Evolutionary conservation across 2,888 invertebrate genomes (phyloP), one percentile per base, ranked within the genome.

Genomic region (Patella ulyssiponensis): DNA sequence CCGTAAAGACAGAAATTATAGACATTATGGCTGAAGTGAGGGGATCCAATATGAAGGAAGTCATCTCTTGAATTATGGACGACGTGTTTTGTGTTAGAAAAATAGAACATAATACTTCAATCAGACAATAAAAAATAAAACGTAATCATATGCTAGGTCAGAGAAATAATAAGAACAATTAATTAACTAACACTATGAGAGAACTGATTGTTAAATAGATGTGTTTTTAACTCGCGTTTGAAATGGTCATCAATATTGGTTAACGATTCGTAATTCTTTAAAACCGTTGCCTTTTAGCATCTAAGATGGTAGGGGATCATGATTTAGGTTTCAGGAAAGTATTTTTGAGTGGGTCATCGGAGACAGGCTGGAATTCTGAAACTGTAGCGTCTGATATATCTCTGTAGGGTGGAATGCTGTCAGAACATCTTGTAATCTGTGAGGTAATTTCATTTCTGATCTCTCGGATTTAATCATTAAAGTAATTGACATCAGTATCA

Each of bases 271-370:
- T 4, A 17, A 5, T 53, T 33, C 33, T 33, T 4, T 33, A 4
- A 33, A 33, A 33, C 3, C 4, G 33, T 5, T 33, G 33, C 0
- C 33, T 33, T 71, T 76, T 20, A 76, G 54, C 52, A 76, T 54
- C 76, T 56, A 76, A 1, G 76, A 71, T 71, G 71, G 71, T 56
- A 76, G 4, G 9, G 71, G 76, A 54, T 71, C 76, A 76, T 17
- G 76, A 76, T 27, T 76, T 71, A 27, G 23, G 17, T n/a, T 71
- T 56, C 4, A 54, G 33, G 27, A 76, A 44, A 23, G 17, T n/a
- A 20, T 17, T 58, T 58, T 58, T 58, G 20, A 58, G 17, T 58
- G 11, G 5, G 58, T 20, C 9, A n/a, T 3, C 33, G n/a, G 58
- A 58, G 14, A 58, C 9, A 20, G 58, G n/a, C 12, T 58, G 58